Percentiles rank a stretch among this genome's conserved stretches.
Conservation (phyloP, 2,113 vertebrate genomes). For the Tringa solitaria region DNA sequence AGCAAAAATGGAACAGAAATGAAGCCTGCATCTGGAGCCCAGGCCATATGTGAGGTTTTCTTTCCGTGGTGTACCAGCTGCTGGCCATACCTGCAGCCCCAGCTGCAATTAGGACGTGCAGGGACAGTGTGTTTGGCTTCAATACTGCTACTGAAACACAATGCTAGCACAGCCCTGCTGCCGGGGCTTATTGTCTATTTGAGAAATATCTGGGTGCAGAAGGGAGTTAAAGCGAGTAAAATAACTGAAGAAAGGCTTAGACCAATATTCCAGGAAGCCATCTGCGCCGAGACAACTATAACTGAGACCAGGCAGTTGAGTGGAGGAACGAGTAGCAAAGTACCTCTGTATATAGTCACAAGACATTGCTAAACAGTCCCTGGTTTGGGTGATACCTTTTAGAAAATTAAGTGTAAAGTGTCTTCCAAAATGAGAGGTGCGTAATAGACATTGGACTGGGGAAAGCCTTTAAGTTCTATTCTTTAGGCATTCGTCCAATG, state of each 20-base stretch:
- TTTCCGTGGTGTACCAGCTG: not conserved
- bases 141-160: fast-evolving
- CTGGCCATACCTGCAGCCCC: not conserved
- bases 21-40: not conserved
- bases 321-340: not conserved
- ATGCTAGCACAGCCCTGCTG: not conserved
- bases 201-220: not conserved
- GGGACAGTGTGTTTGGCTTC: not conserved
- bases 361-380: not conserved
- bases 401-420: not conserved
- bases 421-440: not conserved
- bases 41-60: not conserved
- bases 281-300: not conserved
- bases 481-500: not conserved
- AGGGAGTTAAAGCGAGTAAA: not conserved
- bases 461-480: not conserved
- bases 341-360: not conserved
- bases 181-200: not conserved
- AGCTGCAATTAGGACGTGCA: not conserved
- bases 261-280: not conserved
- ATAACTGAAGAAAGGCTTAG: not conserved
- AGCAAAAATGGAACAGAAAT: not conserved
- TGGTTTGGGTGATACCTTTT: not conserved
- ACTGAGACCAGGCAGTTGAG: not conserved
- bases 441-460: not conserved